Evolutionary conservation across 2,888 invertebrate genomes (phyloP).

Genomic region (Chalcosyrphus nemorum): DNA sequence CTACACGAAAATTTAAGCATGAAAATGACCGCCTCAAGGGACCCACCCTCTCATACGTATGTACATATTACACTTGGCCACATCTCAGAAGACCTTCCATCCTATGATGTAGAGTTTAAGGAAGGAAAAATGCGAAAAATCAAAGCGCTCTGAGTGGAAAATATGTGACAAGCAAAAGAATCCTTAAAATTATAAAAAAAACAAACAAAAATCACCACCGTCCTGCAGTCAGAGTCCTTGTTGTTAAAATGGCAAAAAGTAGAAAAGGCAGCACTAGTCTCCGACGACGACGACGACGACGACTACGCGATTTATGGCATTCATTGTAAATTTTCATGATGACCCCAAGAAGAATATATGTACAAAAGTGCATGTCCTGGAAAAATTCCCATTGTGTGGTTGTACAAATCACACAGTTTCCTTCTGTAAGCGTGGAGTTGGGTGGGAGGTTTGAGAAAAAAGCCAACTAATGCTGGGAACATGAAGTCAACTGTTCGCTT

Average conservation of each 20-base stretch:
- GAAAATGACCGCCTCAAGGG: not conserved
- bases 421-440: constrained; percentile 9
- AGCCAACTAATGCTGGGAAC: constrained; percentile 56
- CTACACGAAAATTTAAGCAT: constrained; percentile 5
- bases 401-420: constrained; percentile 68
- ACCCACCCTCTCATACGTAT: not conserved
- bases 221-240: constrained; percentile 3
- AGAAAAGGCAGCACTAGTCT: constrained; percentile 2
- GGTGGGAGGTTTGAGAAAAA: not conserved
- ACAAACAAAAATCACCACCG: constrained; percentile 33
- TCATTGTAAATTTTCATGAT: constrained; percentile 68
- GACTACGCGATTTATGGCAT: constrained; percentile 55
- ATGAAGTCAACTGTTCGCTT: constrained; percentile 62
- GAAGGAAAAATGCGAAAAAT: not conserved
- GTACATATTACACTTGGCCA: constrained; percentile 14
- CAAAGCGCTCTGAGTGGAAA: constrained; percentile 33
- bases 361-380: constrained; percentile 41
- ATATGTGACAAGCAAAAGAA: constrained; percentile 46
- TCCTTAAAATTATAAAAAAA: too few species aligned
- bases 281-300: constrained; percentile 21
- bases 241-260: constrained; percentile 22
- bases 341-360: constrained; percentile 56
- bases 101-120: not conserved
- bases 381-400: constrained; percentile 65
- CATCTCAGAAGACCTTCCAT: constrained; percentile 14